Conservation (phyloP, 2,888 invertebrate species). For the Ochlodes sylvanus region DNA sequence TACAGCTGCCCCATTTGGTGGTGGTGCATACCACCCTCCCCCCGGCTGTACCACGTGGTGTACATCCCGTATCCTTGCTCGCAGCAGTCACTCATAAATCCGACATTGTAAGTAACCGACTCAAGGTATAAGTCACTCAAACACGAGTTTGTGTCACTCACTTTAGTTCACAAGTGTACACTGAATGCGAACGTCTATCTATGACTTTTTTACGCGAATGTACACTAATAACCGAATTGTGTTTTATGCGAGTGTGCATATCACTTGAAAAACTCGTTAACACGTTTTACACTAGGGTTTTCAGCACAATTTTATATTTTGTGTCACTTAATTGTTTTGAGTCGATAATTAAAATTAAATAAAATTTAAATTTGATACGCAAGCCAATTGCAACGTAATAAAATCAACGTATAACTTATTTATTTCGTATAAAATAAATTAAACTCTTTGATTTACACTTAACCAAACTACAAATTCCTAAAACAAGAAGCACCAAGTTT, state of each 20-base stretch:
- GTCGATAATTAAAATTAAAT: conserved; percentile 13
- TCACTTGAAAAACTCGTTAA: conserved; percentile 33
- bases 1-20: conserved; percentile 83
- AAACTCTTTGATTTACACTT: conserved; percentile 27
- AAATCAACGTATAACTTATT: conserved; percentile 28
- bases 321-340: conserved; percentile 16
- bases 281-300: conserved; percentile 5
- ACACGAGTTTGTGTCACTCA: conserved; percentile 6
- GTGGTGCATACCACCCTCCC: conserved; percentile 81
- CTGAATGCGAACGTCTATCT: conserved; percentile 8
- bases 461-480: conserved; percentile 19
- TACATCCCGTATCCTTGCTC: conserved; percentile 79
- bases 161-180: conserved; percentile 32
- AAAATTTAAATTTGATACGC: not conserved
- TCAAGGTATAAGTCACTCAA: conserved; percentile 27
- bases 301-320: not conserved
- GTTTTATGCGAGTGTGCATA: not conserved
- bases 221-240: conserved; percentile 14
- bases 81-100: conserved; percentile 78
- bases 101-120: conserved; percentile 52
- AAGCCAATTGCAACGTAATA: conserved; percentile 8
- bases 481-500: conserved; percentile 47
- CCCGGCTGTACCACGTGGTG: conserved; percentile 83
- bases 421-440: conserved; percentile 42
- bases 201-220: conserved; percentile 9